Percentiles rank a stretch among this genome's conserved stretches.
Conservation (phyloP, 2,797 vertebrate genomes). For the Trematomus bernacchii region DNA sequence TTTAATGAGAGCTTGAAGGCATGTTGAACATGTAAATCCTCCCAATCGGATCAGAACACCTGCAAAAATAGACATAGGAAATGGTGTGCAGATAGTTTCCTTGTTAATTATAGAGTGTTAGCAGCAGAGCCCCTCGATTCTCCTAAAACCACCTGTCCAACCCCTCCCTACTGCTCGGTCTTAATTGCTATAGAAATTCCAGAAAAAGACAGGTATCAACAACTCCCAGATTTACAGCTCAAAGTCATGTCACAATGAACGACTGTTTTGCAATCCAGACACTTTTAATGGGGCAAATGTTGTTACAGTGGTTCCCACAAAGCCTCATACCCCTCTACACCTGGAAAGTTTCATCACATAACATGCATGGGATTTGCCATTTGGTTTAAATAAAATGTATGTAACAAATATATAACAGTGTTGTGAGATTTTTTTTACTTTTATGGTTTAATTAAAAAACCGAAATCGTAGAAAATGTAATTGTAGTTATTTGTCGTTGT, state of each 20-base stretch:
- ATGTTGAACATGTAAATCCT: conserved; percentile 69
- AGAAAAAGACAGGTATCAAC: conserved; percentile 80
- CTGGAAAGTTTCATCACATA: conserved; percentile 3
- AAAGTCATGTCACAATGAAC: conserved; percentile 60
- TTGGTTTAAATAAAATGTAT: not conserved
- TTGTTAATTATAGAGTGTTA: conserved; percentile 84
- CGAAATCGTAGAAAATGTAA: not conserved
- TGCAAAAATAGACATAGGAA: conserved; percentile 87
- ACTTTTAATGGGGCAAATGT: conserved; percentile 34
- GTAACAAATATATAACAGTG: not conserved
- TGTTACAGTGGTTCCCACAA: conserved; percentile 37
- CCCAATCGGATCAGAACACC: conserved; percentile 80
- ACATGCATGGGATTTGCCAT: not conserved
- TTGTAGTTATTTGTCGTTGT: not conserved
- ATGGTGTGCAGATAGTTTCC: conserved; percentile 82
- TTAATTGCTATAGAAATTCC: conserved; percentile 83
- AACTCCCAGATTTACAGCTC: conserved; percentile 79
- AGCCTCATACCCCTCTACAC: conserved; percentile 2
- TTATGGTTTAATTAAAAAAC: conserved; percentile 1
- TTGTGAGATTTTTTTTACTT: not conserved
- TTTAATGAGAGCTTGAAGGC: conserved; percentile 57
- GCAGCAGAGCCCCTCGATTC: conserved; percentile 64
- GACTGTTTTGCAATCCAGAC: conserved; percentile 66
- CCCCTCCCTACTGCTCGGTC: conserved; percentile 76
- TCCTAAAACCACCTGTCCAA: conserved; percentile 81